phyloP scores from a whole-genome alignment of 2,797 vertebrate genomes.

The Macrochelys suwanniensis region DNA sequence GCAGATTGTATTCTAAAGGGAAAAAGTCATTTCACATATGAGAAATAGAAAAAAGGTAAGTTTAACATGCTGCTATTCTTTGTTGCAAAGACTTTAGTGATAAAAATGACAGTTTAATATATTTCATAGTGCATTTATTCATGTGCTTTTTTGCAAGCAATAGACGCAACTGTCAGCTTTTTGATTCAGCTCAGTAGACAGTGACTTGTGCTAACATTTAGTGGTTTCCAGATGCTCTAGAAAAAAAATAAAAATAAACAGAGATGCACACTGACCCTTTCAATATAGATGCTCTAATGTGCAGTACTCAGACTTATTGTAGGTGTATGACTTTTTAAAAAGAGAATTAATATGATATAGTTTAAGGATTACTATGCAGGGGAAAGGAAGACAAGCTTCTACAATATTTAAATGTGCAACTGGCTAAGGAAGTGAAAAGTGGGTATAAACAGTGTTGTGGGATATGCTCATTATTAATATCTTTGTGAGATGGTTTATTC shows the following conservation, averaged over 20 bases:
- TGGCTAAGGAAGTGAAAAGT: background rate
- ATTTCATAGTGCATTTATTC: slow-evolving; percentile 66
- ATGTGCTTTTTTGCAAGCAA: slow-evolving; percentile 64
- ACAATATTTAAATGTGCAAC: background rate
- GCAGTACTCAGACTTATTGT: background rate
- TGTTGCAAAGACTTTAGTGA: slow-evolving; percentile 60
- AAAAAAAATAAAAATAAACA: background rate
- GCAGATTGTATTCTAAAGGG: slow-evolving; percentile 31
- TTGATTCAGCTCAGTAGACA: slow-evolving; percentile 56
- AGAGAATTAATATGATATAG: background rate
- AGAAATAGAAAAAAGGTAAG: slow-evolving; percentile 44
- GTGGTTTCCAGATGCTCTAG: slow-evolving; percentile 34
- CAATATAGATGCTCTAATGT: background rate
- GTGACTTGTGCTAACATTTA: slow-evolving; percentile 45
- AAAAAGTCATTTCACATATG: slow-evolving; percentile 42
- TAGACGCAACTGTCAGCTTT: slow-evolving; percentile 49
- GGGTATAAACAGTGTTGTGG: background rate
- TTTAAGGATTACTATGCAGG: background rate
- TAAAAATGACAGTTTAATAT: slow-evolving; percentile 72
- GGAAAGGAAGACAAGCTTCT: background rate
- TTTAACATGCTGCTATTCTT: slow-evolving; percentile 58
- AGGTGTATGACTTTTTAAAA: background rate
- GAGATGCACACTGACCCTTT: background rate
- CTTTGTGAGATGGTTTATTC: background rate
- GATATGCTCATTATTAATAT: background rate